Conservation (phyloP, 1,140 invertebrate genomes). For the Scaptomyza pallida region DNA sequence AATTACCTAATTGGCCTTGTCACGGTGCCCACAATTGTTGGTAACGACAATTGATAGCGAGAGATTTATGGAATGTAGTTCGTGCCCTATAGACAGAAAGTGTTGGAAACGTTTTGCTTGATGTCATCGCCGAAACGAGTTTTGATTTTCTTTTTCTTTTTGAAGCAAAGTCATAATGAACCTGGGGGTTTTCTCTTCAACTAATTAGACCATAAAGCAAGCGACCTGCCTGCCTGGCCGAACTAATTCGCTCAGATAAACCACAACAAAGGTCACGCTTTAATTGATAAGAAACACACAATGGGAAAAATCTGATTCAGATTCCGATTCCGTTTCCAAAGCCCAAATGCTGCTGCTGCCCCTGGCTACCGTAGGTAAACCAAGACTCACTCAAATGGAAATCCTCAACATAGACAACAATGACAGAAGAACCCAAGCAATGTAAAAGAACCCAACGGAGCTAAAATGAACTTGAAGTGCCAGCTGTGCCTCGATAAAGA, state of each 20-base stretch:
- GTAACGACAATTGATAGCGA: conserved; percentile 53
- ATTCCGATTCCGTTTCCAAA: conserved; percentile 31
- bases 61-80: conserved; percentile 51
- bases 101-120: conserved; percentile 15
- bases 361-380: conserved; percentile 49
- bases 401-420: conserved; percentile 57
- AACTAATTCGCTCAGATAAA: conserved; percentile 76
- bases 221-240: conserved; percentile 49
- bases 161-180: conserved; percentile 43
- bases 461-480: conserved; percentile 66
- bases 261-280: conserved; percentile 82
- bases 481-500: conserved; percentile 73
- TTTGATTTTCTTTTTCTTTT: conserved; percentile 25
- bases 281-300: conserved; percentile 82
- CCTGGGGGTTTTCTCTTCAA: conserved; percentile 63
- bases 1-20: conserved; percentile 63
- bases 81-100: conserved; percentile 16
- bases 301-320: too few relatives aligned
- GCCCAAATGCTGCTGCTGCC: conserved; percentile 11
- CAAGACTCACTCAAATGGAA: conserved; percentile 65
- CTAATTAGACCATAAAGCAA: conserved; percentile 79
- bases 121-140: conserved; percentile 62
- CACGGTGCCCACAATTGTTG: conserved; percentile 53
- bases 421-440: conserved; percentile 26
- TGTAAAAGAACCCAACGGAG: conserved; percentile 23